Conservation (phyloP, 2,113 vertebrate species). For the Toxostoma redivivum region DNA sequence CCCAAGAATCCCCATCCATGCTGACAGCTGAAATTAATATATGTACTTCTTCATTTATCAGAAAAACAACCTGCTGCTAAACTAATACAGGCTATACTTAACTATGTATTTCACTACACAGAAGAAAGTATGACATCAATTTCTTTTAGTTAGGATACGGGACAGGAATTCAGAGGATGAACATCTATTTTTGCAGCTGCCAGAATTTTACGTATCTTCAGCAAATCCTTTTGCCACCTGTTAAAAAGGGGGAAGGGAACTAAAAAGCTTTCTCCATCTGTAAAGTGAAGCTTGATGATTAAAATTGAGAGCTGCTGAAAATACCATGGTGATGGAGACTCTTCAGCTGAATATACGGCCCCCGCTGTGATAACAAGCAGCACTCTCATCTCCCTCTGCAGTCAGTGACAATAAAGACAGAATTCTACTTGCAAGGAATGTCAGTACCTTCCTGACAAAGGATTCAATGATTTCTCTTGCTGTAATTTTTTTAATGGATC, state of each 20-base stretch:
- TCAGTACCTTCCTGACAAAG: not conserved
- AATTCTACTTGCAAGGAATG: not conserved
- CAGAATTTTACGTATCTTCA: not conserved
- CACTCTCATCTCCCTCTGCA: not conserved
- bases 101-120: not conserved
- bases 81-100: not conserved
- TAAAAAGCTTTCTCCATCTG: not conserved
- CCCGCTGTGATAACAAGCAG: not conserved
- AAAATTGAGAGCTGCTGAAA: not conserved
- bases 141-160: not conserved
- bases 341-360: not conserved
- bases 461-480: not conserved
- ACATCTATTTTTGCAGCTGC: not conserved
- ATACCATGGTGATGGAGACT: not conserved
- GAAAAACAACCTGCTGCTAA: not conserved
- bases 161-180: not conserved
- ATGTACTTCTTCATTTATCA: not conserved
- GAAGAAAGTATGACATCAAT: not conserved
- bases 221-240: not conserved
- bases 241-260: not conserved
- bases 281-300: not conserved
- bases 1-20: not conserved
- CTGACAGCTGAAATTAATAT: not conserved
- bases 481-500: not conserved
- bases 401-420: not conserved